Evolutionary conservation across 2,888 invertebrate genomes (phyloP).

Genomic region (Cyrtodaria siliqua): DNA sequence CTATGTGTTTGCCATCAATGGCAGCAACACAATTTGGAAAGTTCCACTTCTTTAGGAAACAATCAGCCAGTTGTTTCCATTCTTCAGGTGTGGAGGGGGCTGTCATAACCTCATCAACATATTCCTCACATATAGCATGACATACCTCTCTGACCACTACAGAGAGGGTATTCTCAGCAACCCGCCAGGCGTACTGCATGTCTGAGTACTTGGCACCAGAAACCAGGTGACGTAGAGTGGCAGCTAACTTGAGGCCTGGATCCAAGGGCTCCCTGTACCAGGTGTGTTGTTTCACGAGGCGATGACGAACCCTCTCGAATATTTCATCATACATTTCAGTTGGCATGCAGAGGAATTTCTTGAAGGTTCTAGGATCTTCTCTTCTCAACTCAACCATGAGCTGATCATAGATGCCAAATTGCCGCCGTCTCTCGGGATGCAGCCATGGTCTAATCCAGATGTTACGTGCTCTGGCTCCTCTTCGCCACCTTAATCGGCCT

Average conservation of each 20-base stretch:
- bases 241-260: conserved; percentile 32
- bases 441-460: conserved; percentile 58
- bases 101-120: conserved; percentile 33
- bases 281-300: conserved; percentile 22
- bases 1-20: conserved; percentile 45
- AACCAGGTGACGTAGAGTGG: conserved; percentile 44
- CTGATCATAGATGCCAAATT: conserved; percentile 45
- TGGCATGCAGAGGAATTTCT: conserved; percentile 54
- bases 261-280: conserved; percentile 25
- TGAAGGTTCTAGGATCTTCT: conserved; percentile 50
- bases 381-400: conserved; percentile 50
- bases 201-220: conserved; percentile 36
- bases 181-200: conserved; percentile 50
- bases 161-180: conserved; percentile 49
- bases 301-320: conserved; percentile 30
- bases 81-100: conserved; percentile 43
- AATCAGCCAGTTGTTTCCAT: conserved; percentile 40
- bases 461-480: conserved; percentile 33
- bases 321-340: conserved; percentile 56
- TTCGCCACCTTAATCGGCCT: conserved; percentile 33
- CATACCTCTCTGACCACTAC: conserved; percentile 56
- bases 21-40: conserved; percentile 36
- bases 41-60: conserved; percentile 25
- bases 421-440: conserved; percentile 30
- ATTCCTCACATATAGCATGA: conserved; percentile 57